phyloP scores from a whole-genome alignment of 2,797 vertebrate genomes.

The Calcarius lapponicus region DNA sequence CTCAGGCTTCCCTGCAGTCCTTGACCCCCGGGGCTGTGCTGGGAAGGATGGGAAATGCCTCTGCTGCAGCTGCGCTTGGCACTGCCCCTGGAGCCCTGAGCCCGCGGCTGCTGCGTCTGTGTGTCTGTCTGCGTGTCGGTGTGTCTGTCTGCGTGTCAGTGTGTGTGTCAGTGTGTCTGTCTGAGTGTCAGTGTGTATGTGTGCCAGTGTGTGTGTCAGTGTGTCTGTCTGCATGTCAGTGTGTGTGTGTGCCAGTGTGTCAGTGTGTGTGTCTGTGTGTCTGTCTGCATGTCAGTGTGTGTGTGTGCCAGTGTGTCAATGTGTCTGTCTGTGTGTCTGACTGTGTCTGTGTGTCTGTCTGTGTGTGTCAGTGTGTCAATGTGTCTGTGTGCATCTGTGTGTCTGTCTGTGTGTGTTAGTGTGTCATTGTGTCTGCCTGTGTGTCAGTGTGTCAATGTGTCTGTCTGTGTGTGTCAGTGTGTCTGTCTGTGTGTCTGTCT shows the following conservation, averaged over 20 bases:
- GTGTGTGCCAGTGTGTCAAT: background rate
- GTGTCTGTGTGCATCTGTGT: background rate
- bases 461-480: background rate
- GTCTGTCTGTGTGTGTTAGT: background rate
- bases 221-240: background rate
- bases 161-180: background rate
- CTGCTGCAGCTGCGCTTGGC: background rate
- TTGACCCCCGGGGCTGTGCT: background rate
- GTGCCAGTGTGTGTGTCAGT: background rate
- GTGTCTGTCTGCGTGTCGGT: background rate
- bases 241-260: background rate
- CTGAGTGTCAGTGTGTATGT: background rate
- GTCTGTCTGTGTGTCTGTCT: background rate
- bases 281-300: background rate
- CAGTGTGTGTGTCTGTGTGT: background rate
- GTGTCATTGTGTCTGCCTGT: background rate
- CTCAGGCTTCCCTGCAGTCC: background rate
- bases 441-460: background rate
- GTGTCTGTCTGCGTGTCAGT: background rate
- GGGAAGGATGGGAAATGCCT: background rate
- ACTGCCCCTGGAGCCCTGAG: background rate
- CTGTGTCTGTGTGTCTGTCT: background rate
- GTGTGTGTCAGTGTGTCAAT: background rate
- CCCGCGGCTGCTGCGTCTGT: fast-evolving
- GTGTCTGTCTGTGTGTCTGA: conserved; percentile 6